A percentile compares a stretch with the other conserved stretches of the same genome.
These are phyloP conservation scores for Hydractinia symbiolongicarpus DNA, from an alignment of 30 jellyfish, hydroid and myxozoan species.

Conservation along the genomic window DNA sequence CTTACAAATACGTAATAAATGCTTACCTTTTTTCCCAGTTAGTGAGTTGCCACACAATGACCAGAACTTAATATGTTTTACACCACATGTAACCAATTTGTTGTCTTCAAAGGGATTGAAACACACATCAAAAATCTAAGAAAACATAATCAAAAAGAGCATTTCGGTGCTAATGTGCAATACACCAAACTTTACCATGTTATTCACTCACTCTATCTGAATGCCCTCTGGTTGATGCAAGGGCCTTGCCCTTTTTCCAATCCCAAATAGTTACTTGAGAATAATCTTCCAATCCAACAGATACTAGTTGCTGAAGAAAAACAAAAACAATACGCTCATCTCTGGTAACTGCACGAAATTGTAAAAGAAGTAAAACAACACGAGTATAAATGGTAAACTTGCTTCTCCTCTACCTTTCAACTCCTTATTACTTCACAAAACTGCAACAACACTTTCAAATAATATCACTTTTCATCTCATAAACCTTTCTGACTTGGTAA, in stretches of 20 bases:
- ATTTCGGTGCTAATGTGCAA: too few species aligned
- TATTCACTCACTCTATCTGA: slow-evolving; percentile 62
- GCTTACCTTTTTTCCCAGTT: slow-evolving; percentile 72
- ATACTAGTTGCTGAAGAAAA: slow-evolving; percentile 75
- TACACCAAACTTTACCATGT: too few species aligned
- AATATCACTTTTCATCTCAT: too few species aligned
- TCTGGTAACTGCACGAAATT: too few species aligned
- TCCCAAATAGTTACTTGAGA: slow-evolving; percentile 90
- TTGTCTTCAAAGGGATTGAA: slow-evolving; percentile 93
- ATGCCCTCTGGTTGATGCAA: slow-evolving; percentile 93
- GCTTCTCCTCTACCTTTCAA: too few species aligned
- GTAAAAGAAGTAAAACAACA: too few species aligned
- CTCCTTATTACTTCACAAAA: too few species aligned
- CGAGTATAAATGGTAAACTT: too few species aligned
- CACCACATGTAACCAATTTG: slow-evolving; percentile 92
- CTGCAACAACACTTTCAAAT: too few species aligned
- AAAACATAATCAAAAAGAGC: neutral
- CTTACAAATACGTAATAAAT: too few species aligned
- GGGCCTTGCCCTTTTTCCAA: slow-evolving; percentile 90
- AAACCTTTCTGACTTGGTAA: too few species aligned
- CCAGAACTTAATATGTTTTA: slow-evolving; percentile 92
- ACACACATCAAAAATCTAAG: slow-evolving; percentile 88
- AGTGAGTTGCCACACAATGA: slow-evolving; percentile 89
- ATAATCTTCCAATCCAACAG: slow-evolving; percentile 91
- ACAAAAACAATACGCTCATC: neutral